phyloP scores from a whole-genome alignment of 2,888 invertebrate genomes.

The Platycnemis pennipes region DNA sequence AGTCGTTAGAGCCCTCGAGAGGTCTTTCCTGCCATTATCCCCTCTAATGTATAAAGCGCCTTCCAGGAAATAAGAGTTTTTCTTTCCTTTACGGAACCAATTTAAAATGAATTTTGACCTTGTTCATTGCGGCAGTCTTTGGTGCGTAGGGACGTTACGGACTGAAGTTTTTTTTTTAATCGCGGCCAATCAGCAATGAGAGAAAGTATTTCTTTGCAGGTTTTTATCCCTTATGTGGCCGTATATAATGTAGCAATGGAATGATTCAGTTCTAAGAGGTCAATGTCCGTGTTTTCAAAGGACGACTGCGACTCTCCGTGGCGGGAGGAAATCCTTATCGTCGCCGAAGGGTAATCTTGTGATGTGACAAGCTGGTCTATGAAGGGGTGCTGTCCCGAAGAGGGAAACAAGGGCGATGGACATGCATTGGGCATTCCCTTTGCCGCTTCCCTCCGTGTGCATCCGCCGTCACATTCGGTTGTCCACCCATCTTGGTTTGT shows the following conservation, averaged over 20 bases:
- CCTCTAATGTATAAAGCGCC: background rate
- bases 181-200: no score
- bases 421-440: background rate
- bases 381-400: no score
- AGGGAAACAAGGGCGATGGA: no score
- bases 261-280: no score
- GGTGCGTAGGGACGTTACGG: no score
- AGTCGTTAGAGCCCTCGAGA: background rate
- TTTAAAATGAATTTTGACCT: background rate
- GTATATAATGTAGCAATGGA: no score
- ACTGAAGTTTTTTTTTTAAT: no score
- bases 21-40: background rate
- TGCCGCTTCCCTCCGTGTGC: no score
- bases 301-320: background rate
- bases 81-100: background rate
- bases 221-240: no score
- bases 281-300: no score
- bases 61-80: background rate
- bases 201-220: no score
- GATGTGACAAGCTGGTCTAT: background rate
- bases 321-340: background rate
- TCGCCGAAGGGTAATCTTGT: background rate
- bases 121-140: background rate
- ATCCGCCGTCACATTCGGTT: background rate
- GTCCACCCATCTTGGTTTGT: background rate